phyloP scores from a whole-genome alignment of 1,140 invertebrate species.

The Leptoteleia sp. region DNA sequence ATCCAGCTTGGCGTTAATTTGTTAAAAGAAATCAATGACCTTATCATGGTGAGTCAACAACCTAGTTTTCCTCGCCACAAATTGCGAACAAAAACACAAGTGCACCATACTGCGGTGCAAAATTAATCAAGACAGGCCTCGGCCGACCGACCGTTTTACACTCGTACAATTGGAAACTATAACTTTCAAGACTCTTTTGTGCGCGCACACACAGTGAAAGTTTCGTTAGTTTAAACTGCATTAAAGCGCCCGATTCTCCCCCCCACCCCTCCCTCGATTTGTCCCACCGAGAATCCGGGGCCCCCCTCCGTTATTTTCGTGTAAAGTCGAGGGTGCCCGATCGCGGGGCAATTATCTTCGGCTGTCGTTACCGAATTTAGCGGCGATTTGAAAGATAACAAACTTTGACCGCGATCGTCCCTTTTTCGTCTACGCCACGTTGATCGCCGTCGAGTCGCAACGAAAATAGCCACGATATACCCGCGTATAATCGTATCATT shows the following conservation, averaged over 20 bases:
- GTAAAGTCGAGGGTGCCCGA: background rate
- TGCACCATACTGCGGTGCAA: slow-evolving; percentile 6
- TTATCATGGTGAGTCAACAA: slow-evolving; percentile 3
- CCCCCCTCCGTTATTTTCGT: slow-evolving; percentile 6
- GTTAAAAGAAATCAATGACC: slow-evolving; percentile 21
- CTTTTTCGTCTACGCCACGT: slow-evolving; percentile 39
- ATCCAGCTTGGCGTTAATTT: background rate
- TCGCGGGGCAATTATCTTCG: background rate
- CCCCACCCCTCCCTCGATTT: no score
- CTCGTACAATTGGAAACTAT: slow-evolving; percentile 40
- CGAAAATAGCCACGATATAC: slow-evolving; percentile 54
- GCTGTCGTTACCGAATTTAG: background rate
- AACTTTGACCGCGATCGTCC: no score
- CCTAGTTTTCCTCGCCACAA: slow-evolving; percentile 18
- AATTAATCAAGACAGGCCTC: slow-evolving; percentile 24
- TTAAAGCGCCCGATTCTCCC: slow-evolving; percentile 15
- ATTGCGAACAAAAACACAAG: slow-evolving; percentile 26
- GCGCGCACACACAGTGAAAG: no score
- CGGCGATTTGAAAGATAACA: background rate
- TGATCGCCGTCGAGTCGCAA: slow-evolving; percentile 29
- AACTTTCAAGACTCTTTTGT: slow-evolving; percentile 42
- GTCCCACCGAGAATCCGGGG: background rate
- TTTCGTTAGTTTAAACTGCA: no score
- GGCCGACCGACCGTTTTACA: slow-evolving; percentile 21
- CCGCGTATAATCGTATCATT: slow-evolving; percentile 58